Conservation (phyloP, 2,888 invertebrate genomes). For the Rhingia rostrata region DNA sequence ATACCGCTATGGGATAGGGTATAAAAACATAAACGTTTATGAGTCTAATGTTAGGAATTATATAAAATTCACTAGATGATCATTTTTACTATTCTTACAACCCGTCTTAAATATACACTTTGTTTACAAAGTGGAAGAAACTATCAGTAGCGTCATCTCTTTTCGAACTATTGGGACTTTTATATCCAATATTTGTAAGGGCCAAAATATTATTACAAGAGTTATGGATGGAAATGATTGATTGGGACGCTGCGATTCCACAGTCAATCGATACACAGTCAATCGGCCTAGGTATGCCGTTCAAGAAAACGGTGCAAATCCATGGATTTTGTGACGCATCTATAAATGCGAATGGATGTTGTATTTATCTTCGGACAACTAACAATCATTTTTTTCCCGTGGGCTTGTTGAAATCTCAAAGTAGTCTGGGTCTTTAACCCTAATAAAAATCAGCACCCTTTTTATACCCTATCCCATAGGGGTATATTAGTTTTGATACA, state of each 20-base stretch:
- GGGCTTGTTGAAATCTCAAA: no score
- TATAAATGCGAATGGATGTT: conserved; percentile 38
- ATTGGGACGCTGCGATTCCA: conserved; percentile 29
- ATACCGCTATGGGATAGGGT: no score
- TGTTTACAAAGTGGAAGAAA: conserved; percentile 8
- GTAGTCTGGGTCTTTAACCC: no score
- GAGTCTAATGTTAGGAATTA: conserved; percentile 32
- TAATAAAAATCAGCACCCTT: no score
- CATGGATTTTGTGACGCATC: conserved; percentile 51
- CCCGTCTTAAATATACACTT: not conserved
- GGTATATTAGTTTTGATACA: no score
- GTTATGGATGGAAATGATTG: conserved; percentile 50
- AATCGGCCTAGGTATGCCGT: conserved; percentile 14
- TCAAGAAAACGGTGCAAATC: not conserved
- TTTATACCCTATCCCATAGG: no score
- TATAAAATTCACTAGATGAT: conserved; percentile 45
- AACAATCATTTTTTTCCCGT: no score
- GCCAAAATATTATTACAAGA: conserved; percentile 67
- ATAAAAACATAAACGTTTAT: conserved; percentile 30
- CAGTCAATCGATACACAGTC: conserved; percentile 12
- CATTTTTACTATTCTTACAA: conserved; percentile 43
- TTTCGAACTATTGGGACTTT: conserved; percentile 51
- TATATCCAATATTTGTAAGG: conserved; percentile 47
- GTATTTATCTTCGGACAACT: conserved; percentile 14
- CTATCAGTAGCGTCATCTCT: conserved; percentile 34